Base-by-base conservation (phyloP, 1,140 invertebrate species). In the Drosophila repletoides region DNA sequence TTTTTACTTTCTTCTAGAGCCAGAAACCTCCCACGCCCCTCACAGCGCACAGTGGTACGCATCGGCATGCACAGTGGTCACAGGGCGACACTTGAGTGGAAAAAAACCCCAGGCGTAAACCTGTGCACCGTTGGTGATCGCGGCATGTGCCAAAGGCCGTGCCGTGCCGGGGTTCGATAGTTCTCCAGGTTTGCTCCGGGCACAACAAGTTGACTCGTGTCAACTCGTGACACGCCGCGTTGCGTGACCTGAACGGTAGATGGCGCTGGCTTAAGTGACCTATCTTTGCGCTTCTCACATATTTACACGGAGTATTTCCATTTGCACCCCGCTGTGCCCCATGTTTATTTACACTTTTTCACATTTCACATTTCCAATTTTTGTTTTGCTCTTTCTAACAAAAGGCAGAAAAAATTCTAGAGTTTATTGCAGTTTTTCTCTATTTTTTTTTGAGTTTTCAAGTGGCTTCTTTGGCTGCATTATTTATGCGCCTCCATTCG, bases 101-200 rank as follows among this genome's bases (percentile, higher is more conserved):
- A 29, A 28, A 33, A 48, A 81, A 84, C 73, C 79, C 77, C 79
- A 83, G 79, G 74, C 74, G 55, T 56, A 81, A 63, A 76, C 69
- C 73, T 72, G 64, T 48, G 34, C 74, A 73, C 79, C 64, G 79
- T 65, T 83, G 79, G 79, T 84, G 79, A 84, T 73, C 79, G 74
- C 79, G 79, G 73, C 79, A 84, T 83, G 79, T 83, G 79, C 79
- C 79, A 71, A 84, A 84, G 74, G 58, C n/a, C 73, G 63, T 58
- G 58, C 63, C 40, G 22, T 49, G 34, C 59, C 29, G 41, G 45
- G 38, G 17, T 36, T 52, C 12, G n/a, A n/a, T n/a, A n/a, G 40
- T 22, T 28, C 31, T 15, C 48, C 63, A 24, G 60, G n/a, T 29
- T 45, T 60, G 36, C 48, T 36, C 59, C 28, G 19, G n/a, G n/a